A percentile compares a stretch with the other conserved stretches of the same genome.
These are phyloP conservation scores for Protophormia terraenovae DNA, from an alignment of 2,888 invertebrate genomes.

Conservation along the genomic window DNA sequence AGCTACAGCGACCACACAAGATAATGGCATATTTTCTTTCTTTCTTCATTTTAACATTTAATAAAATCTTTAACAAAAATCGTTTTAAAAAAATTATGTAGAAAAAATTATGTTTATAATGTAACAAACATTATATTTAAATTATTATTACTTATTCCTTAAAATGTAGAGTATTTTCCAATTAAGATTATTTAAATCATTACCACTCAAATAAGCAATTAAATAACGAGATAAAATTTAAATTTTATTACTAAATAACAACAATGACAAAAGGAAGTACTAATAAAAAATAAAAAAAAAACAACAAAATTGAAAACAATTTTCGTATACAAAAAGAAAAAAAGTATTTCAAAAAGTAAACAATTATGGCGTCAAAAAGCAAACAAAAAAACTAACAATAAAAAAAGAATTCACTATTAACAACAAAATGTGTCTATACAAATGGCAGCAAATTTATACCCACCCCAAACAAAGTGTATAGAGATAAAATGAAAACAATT, in stretches of 20 bases:
- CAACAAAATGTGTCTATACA: conserved; percentile 44
- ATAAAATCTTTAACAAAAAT: no score
- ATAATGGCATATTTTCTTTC: no score
- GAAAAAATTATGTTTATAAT: no score
- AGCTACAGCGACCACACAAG: conserved; percentile 15
- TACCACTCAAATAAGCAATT: conserved; percentile 53
- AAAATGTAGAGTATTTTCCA: not conserved
- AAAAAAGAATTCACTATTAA: not conserved
- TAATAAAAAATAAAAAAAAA: conserved; percentile 5
- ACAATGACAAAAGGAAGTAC: conserved; percentile 37
- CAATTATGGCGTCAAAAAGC: not conserved
- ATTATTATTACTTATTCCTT: not conserved
- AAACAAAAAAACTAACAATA: conserved; percentile 44
- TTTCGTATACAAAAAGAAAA: not conserved
- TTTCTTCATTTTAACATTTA: no score
- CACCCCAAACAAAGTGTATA: conserved; percentile 25
- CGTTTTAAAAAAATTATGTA: no score
- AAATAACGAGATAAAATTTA: conserved; percentile 31
- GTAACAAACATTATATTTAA: not conserved
- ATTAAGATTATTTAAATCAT: conserved; percentile 35
- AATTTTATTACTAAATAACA: conserved; percentile 23
- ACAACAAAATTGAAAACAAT: not conserved
- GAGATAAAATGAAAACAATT: conserved; percentile 37
- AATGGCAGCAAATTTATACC: conserved; percentile 48
- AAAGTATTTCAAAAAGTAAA: not conserved